A percentile compares a stretch with the other conserved stretches of the same genome.
Evolutionary conservation across 2,797 vertebrate species (phyloP).

Genomic region (Argentina silus): DNA sequence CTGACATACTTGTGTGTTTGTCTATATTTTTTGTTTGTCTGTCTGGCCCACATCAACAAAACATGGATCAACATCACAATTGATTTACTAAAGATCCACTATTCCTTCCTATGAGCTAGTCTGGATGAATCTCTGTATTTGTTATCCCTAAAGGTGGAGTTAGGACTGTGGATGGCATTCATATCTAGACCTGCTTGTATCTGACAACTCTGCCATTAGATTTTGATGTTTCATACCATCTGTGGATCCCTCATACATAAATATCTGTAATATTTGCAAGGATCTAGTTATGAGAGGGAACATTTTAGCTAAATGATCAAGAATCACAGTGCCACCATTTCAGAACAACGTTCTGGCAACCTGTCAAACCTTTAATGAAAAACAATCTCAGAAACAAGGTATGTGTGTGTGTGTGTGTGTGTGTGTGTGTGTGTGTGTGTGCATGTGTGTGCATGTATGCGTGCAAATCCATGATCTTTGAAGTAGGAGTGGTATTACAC

Average conservation of each 20-base stretch:
- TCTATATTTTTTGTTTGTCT: too few relatives aligned
- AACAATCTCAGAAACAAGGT: background rate
- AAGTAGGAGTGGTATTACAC: background rate
- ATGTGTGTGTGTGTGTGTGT: background rate
- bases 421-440: background rate
- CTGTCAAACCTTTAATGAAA: background rate
- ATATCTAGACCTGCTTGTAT: background rate
- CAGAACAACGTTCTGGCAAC: background rate
- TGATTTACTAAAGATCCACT: too few relatives aligned
- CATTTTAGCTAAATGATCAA: background rate
- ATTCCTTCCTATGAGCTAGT: too few relatives aligned
- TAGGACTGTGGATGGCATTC: background rate
- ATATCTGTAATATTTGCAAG: background rate
- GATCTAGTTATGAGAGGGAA: background rate
- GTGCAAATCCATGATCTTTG: background rate
- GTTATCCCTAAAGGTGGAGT: background rate
- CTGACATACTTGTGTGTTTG: too few relatives aligned
- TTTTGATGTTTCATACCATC: background rate
- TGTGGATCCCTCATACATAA: background rate
- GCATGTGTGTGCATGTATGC: constrained; percentile 2
- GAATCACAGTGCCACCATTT: background rate
- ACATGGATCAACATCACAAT: too few relatives aligned
- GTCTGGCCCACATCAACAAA: too few relatives aligned
- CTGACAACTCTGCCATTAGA: background rate
- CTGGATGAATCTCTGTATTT: background rate